These are phyloP conservation scores for Hecatera dysodea DNA, from an alignment of 2,888 invertebrate genomes.

Conservation along the genomic window DNA sequence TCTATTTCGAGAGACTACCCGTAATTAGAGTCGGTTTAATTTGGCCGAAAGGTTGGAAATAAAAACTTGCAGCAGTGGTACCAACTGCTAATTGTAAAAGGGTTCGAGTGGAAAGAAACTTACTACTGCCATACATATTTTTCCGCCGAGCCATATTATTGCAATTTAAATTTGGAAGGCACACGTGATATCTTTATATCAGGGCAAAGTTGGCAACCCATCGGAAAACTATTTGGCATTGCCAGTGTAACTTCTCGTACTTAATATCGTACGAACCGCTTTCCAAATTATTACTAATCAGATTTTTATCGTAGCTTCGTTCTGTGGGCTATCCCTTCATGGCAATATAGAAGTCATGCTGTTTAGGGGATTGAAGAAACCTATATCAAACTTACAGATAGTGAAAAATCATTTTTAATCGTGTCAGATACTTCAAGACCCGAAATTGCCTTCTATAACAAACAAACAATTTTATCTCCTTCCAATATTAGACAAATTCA, in stretches of 20 bases:
- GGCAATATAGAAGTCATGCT: too few species aligned
- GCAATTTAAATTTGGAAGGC: not conserved
- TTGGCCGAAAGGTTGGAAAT: slow-evolving; percentile 8
- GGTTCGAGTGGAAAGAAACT: not conserved
- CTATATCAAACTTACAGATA: too few species aligned
- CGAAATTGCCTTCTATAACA: too few species aligned
- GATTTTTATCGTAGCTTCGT: not conserved
- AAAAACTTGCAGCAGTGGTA: not conserved
- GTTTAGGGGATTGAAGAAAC: too few species aligned
- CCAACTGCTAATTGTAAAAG: not conserved
- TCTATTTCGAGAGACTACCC: slow-evolving; percentile 7
- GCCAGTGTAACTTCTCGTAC: not conserved
- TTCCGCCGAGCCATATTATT: not conserved
- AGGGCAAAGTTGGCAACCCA: not conserved
- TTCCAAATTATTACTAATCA: not conserved
- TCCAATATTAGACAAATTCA: not conserved
- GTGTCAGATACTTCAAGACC: too few species aligned
- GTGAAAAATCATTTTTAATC: too few species aligned
- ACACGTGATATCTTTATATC: not conserved
- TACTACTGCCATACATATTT: not conserved
- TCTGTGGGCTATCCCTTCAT: too few species aligned
- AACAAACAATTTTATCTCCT: not conserved
- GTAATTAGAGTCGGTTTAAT: slow-evolving; percentile 21
- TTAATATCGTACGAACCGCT: not conserved
- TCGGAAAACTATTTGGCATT: not conserved